Evolutionary conservation across 2,113 vertebrate species (phyloP).

Genomic region (Amia ocellicauda): DNA sequence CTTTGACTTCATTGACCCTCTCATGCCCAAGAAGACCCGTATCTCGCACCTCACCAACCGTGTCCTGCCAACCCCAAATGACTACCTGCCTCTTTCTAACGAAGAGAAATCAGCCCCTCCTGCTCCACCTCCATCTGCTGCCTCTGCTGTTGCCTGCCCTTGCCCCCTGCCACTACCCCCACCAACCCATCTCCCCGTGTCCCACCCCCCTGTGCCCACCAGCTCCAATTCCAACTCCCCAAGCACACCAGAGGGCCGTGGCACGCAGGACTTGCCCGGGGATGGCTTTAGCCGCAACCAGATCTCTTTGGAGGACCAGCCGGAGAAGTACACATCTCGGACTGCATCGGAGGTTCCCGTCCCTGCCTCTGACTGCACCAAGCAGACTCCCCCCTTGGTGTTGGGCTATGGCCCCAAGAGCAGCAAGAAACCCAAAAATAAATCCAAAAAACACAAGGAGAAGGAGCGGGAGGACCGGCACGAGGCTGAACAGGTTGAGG

Average conservation of each 20-base stretch:
- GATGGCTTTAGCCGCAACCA: constrained; percentile 60
- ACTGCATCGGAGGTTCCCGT: constrained; percentile 51
- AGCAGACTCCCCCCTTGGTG: constrained; percentile 37
- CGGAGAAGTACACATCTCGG: constrained; percentile 59
- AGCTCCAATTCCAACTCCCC: constrained; percentile 79
- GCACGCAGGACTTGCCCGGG: constrained; percentile 76
- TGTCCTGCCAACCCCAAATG: constrained; percentile 51
- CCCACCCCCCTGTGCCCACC: constrained; percentile 60
- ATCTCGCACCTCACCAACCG: constrained; percentile 75
- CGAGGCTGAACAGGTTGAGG: background rate
- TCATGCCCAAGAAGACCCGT: constrained; percentile 78
- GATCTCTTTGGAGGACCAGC: constrained; percentile 70
- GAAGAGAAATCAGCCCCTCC: constrained; percentile 57
- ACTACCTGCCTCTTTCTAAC: constrained; percentile 41
- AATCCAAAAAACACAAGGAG: constrained; percentile 76
- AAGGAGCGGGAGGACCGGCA: constrained; percentile 54
- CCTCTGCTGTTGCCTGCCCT: constrained; percentile 38
- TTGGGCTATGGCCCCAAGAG: too few species aligned
- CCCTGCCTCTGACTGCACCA: constrained; percentile 20
- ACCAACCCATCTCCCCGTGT: constrained; percentile 56
- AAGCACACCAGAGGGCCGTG: constrained; percentile 77
- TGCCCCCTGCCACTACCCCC: constrained; percentile 37
- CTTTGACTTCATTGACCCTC: constrained; percentile 68
- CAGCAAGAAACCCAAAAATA: constrained; percentile 77
- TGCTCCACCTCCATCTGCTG: constrained; percentile 30